Evolutionary conservation across 2,797 vertebrate genomes (phyloP), one percentile per base, ranked within the genome.

Genomic region (Myotis myotis): DNA sequence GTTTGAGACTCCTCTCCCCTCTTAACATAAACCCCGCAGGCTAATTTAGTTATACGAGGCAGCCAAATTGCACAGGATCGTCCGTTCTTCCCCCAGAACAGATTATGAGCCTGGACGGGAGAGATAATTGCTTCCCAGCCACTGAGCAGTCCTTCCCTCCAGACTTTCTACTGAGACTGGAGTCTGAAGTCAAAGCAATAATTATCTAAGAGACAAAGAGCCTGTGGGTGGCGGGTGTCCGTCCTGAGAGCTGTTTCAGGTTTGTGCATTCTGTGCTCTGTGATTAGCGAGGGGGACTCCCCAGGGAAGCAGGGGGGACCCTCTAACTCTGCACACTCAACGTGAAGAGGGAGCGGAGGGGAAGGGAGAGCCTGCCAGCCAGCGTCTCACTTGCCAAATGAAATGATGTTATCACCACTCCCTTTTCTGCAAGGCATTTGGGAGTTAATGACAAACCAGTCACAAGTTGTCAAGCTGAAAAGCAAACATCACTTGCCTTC

Each of bases 21-120:
- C 79, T 90, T 64, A 75, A 93, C 96, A 88, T 60, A 88, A 94
- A 88, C 47, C 19, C 30, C n/a, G 19, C 83, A 79, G 66, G 74
- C 91, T 68, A 55, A 70, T 57, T 80, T 78, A 8, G 33, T 76
- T 84, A 15, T 17, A 44, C 3, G 44, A 78, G 53, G 55, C 47
- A 55, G 66, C 83, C 89, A 72, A 82, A 80, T 22, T 51, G 53
- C 55, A 72, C 53, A 72, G 49, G 92, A n/a, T 62, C 23, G 7
- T 30, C 55, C 17, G 8, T 30, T 80, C 57, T 47, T 44, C 17
- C 88, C 28, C 57, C 70, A 41, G 71, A 74, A 51, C 85, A 64
- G 89, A 95, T 22, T 19, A 49, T 20, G 47, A 81, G 60, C 38
- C 70, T 49, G 51, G 41, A 10, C 0, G 2, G 66, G 80, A 16